Base-by-base conservation (phyloP, 1,140 invertebrate species). In the Marisa cornuarietis region DNA sequence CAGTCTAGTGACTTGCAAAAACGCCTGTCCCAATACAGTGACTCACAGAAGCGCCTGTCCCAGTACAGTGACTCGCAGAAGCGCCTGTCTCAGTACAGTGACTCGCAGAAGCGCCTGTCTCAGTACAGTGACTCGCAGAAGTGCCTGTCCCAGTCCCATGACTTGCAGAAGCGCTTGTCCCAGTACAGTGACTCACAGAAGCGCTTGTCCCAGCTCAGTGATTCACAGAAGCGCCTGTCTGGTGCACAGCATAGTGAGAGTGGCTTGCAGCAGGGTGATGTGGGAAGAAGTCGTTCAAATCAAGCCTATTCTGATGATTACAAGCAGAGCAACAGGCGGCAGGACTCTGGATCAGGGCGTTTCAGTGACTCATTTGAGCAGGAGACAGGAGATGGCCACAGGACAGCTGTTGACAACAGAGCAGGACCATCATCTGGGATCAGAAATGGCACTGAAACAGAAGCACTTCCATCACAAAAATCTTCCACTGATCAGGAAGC, bases 401-500 rank as follows among this genome's bases (percentile, higher is more conserved):
- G 62, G 52, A 22, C 20, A 66, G 51, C 51, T 26, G 68, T 68
- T 54, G 26, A 49, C 26, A 42, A 20, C 26, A 72, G 62, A 3
- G 24, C 22, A 18, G 49, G 42, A 31, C 26, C n/a, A 54, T 20
- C 31, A 20, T 42, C 9, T 22, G 62, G 76, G 61, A 16, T 54
- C 42, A n/a, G 31, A 9, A 22, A 69, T 18, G 31, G 20, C 11
- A 18, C 22, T 49, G 54, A 58, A 16, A 24, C 26, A 52, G 54
- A 24, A 24, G 69, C 26, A 42, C 31, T 42, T 42, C 31, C 26
- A 52, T 42, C 13, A 63, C 68, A 10, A 62, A 51, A 31, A 68
- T 13, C 26, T 74, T 42, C 24, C 58, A 42, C 61, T 9, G 79
- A 81, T 22, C 73, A 73, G 18, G 83, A 82, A 68, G 83, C 83